phyloP scores from a whole-genome alignment of 2,797 vertebrate genomes.

The Malacoctenus gilli region DNA sequence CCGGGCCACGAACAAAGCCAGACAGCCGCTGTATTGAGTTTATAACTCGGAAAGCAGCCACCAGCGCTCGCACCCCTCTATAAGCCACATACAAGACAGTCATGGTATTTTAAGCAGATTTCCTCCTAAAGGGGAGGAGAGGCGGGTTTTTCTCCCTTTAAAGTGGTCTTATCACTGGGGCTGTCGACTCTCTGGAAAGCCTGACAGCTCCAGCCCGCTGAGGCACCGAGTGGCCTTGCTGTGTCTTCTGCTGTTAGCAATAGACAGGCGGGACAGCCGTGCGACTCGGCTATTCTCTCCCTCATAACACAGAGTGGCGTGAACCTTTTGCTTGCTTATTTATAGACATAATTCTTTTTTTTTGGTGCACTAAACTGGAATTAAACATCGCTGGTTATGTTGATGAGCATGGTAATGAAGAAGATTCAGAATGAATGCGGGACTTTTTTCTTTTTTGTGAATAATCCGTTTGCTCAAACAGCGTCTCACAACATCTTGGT shows the following conservation, averaged over 20 bases:
- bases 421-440: no score
- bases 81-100: conserved; percentile 72
- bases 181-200: conserved; percentile 60
- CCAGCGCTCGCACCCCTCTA: conserved; percentile 68
- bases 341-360: conserved; percentile 63
- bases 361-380: conserved; percentile 47
- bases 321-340: conserved; percentile 61
- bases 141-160: conserved; percentile 67
- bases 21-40: conserved; percentile 67
- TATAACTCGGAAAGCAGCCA: conserved; percentile 66
- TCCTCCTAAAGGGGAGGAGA: conserved; percentile 69
- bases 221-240: conserved; percentile 54
- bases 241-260: conserved; percentile 63
- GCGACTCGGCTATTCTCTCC: conserved; percentile 70
- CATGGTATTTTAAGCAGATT: conserved; percentile 76
- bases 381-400: conserved; percentile 45
- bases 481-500: neutral
- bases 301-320: conserved; percentile 69
- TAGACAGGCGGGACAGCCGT: conserved; percentile 73
- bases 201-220: conserved; percentile 64
- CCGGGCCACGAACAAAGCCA: conserved; percentile 56
- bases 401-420: conserved; percentile 20
- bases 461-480: conserved; percentile 20
- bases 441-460: conserved; percentile 16
- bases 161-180: conserved; percentile 61